Evolutionary conservation across 2,888 invertebrate species (phyloP).

Genomic region (Cryptops parisi): DNA sequence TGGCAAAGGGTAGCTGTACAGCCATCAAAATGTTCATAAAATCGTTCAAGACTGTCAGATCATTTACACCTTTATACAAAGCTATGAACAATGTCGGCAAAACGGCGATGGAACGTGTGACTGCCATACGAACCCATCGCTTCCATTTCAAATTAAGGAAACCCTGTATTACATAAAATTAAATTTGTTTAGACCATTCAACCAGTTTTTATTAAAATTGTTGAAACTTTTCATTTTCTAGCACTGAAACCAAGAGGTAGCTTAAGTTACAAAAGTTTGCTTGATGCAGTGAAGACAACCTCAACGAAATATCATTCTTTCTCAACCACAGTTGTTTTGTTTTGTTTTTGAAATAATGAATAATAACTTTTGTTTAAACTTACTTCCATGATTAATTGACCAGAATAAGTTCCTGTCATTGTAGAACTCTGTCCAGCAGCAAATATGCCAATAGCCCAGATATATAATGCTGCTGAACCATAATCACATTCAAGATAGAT

Average conservation of each 20-base stretch:
- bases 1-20: conserved; percentile 72
- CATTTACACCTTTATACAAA: conserved; percentile 40
- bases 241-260: no score
- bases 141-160: conserved; percentile 72
- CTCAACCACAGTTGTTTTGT: no score
- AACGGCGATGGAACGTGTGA: conserved; percentile 72
- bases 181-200: background rate
- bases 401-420: conserved; percentile 40
- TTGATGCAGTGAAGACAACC: no score
- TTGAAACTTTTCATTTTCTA: no score
- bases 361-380: conserved; percentile 4
- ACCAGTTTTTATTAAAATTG: no score
- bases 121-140: conserved; percentile 68
- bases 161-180: conserved; percentile 37
- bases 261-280: no score
- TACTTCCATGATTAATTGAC: conserved; percentile 41
- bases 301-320: no score
- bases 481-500: conserved; percentile 42
- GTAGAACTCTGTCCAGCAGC: conserved; percentile 55
- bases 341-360: background rate
- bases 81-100: conserved; percentile 56
- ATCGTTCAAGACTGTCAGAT: conserved; percentile 68
- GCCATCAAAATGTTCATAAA: conserved; percentile 73
- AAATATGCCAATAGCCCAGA: conserved; percentile 68
- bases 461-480: conserved; percentile 52